Evolutionary conservation across 2,797 vertebrate species (phyloP).

Genomic region (Basileuterus tristriatus): DNA sequence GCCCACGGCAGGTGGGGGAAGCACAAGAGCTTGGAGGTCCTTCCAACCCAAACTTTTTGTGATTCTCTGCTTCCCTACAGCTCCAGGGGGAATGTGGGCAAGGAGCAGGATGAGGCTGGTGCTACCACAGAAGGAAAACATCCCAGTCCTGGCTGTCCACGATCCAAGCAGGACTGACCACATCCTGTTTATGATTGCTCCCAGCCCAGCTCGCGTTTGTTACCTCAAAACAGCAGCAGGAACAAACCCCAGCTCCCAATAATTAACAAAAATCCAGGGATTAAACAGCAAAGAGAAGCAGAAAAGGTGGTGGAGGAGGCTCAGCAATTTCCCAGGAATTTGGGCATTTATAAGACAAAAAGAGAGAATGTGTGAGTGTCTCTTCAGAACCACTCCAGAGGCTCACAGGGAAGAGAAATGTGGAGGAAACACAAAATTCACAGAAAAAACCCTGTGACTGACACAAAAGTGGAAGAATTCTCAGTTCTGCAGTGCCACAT

Average conservation of each 20-base stretch:
- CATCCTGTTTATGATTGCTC: not conserved
- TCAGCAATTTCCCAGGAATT: not conserved
- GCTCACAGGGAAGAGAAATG: accelerated
- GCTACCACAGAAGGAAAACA: not conserved
- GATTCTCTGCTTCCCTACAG: not conserved
- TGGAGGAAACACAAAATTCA: not conserved
- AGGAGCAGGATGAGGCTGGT: not conserved
- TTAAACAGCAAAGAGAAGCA: not conserved
- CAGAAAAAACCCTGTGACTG: not conserved
- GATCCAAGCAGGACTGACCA: not conserved
- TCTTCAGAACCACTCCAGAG: not conserved
- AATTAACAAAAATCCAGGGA: not conserved
- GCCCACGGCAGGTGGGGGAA: not conserved
- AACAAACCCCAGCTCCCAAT: not conserved
- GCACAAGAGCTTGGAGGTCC: not conserved
- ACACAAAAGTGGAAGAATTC: accelerated
- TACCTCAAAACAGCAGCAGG: not conserved
- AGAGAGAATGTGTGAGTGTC: not conserved
- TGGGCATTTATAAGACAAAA: not conserved
- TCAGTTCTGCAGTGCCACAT: not conserved
- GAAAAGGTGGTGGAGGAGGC: not conserved
- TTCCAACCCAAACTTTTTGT: not conserved
- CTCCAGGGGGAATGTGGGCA: accelerated
- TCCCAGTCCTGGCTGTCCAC: not conserved
- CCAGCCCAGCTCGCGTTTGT: not conserved